Base-by-base conservation (phyloP, 2,113 vertebrate genomes). In the Dicrurus megarhynchus region DNA sequence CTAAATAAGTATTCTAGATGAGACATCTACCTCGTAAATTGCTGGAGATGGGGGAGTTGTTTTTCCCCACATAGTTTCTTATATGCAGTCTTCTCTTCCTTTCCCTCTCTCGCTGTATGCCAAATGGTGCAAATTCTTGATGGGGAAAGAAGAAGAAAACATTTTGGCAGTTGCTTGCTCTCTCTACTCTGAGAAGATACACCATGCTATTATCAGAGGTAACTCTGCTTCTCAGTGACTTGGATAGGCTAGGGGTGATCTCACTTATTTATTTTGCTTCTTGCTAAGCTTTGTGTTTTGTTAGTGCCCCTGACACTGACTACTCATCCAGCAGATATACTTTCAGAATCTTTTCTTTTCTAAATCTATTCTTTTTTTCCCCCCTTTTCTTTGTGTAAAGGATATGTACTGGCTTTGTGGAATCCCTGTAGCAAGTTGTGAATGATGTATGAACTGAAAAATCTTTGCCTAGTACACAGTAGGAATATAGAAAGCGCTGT, bases 361-460 rank as follows among this genome's bases (percentile, higher is more conserved):
- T 75, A 94, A 92, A 68, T 88, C 68, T 95, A 41, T 97, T 96
- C 59, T 78, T 93, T 78, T 73, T 86, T 35, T 5, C 5, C 14
- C 32, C n/a, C 39, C 39, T 35, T 96, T 94, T 87, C 92, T 98
- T 97, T 97, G 94, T 98, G 92, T 95, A 93, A 97, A 97, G 68
- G 44, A 74, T 94, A 95, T 96, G 93, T 97, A 94, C 96, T 64
- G 95, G 93, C 97, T 97, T 98, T 98, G 93, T 98, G 94, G 95
- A 97, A 97, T 97, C 94, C 95, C 97, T 97, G 96, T 97, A 98
- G 97, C 94, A 97, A 97, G 97, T 98, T 97, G 97, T 98, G 97
- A 98, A 98, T 98, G 98, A 98, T 98, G 97, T 97, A 98, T 98
- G 97, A 98, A 98, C 93, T 95, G 92, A 97, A 98, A 98, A 97